A percentile compares a stretch with the other conserved stretches of the same genome.
phyloP scores from a whole-genome alignment of 2,888 invertebrate species.

The Ctena decussata region DNA sequence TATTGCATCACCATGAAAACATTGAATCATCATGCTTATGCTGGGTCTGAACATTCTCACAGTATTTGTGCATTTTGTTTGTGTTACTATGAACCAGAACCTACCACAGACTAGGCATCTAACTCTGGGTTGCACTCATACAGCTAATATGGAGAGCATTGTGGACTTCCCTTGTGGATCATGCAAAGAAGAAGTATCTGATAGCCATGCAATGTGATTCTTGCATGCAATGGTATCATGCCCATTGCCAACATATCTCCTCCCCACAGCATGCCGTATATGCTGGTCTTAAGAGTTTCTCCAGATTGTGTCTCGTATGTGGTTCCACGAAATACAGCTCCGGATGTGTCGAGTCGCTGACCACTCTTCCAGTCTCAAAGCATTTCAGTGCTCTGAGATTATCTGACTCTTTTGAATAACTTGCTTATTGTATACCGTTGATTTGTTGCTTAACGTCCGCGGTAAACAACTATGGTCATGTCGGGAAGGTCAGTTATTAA shows the following conservation, averaged over 20 bases:
- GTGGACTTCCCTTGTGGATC: too few relatives aligned
- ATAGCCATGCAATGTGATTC: neutral
- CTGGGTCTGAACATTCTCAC: neutral
- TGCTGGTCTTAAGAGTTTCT: neutral
- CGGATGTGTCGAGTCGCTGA: neutral
- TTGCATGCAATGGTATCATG: neutral
- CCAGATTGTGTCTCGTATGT: neutral
- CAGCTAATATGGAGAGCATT: neutral
- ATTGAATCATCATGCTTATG: neutral
- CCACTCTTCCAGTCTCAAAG: neutral
- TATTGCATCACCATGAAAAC: neutral
- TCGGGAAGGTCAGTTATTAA: too few relatives aligned
- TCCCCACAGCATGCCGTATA: neutral
- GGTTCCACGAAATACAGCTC: too few relatives aligned
- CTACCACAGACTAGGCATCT: neutral
- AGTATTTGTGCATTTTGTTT: neutral
- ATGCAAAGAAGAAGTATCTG: too few relatives aligned
- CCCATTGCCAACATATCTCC: neutral
- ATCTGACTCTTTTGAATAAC: neutral
- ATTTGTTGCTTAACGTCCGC: too few relatives aligned
- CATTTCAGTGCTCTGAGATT: neutral
- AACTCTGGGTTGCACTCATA: neutral
- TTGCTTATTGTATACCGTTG: too few relatives aligned
- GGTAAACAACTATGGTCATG: too few relatives aligned
- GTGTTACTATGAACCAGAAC: neutral